Conservation (phyloP, 2,113 vertebrate species). For the Hydropotes inermis region DNA sequence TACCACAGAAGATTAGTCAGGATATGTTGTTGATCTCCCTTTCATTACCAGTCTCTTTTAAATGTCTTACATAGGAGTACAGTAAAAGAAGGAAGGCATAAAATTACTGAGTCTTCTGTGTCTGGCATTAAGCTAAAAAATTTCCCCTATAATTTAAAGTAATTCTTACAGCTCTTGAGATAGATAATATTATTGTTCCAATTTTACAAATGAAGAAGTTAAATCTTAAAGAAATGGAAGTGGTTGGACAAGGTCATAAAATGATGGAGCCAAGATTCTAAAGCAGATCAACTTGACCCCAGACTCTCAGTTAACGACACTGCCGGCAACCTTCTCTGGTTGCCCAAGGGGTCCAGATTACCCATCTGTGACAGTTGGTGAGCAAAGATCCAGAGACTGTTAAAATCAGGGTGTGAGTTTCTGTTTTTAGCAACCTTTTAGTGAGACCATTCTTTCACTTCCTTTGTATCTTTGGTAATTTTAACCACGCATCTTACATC, state of each 20-base stretch:
- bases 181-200: not conserved
- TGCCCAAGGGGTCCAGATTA: not conserved
- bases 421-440: not conserved
- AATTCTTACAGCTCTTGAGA: not conserved
- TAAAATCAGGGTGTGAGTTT: not conserved
- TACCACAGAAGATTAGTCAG: not conserved
- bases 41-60: not conserved
- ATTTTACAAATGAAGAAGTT: conserved; percentile 11
- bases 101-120: not conserved
- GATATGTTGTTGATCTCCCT: not conserved
- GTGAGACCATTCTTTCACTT: not conserved
- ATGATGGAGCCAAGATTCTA: not conserved
- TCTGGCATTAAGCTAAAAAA: not conserved
- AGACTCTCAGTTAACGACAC: not conserved
- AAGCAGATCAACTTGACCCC: not conserved
- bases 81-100: not conserved
- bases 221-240: not conserved
- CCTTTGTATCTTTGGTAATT: not conserved
- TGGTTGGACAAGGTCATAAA: not conserved
- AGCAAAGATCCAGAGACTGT: not conserved
- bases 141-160: not conserved
- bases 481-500: not conserved
- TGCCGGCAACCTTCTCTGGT: accelerated
- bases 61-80: not conserved
- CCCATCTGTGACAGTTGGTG: not conserved